A percentile compares a stretch with the other conserved stretches of the same genome.
phyloP scores from a whole-genome alignment of 1,140 invertebrate species.

The Drosophila truncata region DNA sequence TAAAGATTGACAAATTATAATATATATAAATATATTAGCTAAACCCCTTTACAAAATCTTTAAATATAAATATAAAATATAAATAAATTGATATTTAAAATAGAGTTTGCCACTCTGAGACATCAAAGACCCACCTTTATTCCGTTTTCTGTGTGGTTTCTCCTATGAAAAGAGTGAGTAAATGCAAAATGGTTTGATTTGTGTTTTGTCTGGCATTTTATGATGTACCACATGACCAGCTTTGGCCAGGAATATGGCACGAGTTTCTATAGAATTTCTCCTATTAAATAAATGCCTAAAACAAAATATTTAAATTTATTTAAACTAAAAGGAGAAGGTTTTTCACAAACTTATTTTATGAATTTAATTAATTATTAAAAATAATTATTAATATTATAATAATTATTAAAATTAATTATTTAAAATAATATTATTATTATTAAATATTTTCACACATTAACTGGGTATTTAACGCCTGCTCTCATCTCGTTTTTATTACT shows the following conservation, averaged over 20 bases:
- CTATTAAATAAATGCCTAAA: neutral
- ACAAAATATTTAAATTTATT: neutral
- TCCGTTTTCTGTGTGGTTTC: neutral
- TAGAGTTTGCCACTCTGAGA: neutral
- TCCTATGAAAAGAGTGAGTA: neutral
- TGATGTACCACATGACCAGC: slow-evolving; percentile 8
- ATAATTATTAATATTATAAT: neutral
- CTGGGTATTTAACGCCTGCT: neutral
- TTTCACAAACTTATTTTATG: too few species aligned
- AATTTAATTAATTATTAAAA: neutral
- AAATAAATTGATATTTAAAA: neutral
- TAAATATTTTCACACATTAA: too few species aligned
- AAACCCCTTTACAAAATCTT: neutral
- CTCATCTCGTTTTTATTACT: neutral
- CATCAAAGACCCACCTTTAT: neutral
- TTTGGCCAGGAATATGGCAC: neutral
- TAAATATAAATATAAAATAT: neutral
- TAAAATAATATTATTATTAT: neutral
- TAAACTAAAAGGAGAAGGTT: neutral
- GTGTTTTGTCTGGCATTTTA: slow-evolving; percentile 21
- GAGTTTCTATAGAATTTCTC: neutral
- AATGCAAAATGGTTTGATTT: slow-evolving; percentile 19
- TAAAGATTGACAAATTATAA: neutral
- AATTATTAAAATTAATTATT: neutral
- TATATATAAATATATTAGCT: neutral